phyloP scores from a whole-genome alignment of 2,888 invertebrate genomes.

The Drosophila flavopinicola region DNA sequence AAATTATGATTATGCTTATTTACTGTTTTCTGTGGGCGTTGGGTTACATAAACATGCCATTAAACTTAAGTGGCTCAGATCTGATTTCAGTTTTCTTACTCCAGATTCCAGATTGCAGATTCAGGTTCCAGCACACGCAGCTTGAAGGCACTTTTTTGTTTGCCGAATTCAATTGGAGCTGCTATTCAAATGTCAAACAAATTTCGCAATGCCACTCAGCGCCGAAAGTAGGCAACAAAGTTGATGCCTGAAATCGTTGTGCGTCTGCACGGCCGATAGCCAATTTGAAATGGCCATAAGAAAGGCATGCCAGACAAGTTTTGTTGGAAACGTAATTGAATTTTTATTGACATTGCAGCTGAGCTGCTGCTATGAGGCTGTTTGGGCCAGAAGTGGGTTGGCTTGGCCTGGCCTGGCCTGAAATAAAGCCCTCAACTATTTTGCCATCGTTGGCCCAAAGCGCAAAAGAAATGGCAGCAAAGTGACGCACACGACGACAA shows the following conservation, averaged over 20 bases:
- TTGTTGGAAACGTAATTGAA: constrained; percentile 67
- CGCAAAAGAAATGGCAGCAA: constrained; percentile 22
- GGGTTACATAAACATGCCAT: constrained; percentile 73
- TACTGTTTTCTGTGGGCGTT: constrained; percentile 44
- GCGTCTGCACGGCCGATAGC: constrained; percentile 48
- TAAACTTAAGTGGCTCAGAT: constrained; percentile 68
- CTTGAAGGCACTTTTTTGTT: constrained; percentile 43
- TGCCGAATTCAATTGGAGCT: constrained; percentile 56
- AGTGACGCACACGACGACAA: constrained; percentile 22
- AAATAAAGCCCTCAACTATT: constrained; percentile 58
- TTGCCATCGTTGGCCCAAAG: constrained; percentile 36
- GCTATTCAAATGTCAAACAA: constrained; percentile 72
- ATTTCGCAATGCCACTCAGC: constrained; percentile 59
- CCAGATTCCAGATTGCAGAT: constrained; percentile 1
- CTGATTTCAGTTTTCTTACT: constrained; percentile 38
- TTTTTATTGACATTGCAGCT: constrained; percentile 76
- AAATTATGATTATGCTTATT: constrained; percentile 74
- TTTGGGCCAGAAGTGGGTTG: not conserved
- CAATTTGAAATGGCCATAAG: constrained; percentile 71
- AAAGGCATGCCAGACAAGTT: constrained; percentile 61
- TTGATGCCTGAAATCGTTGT: constrained; percentile 58
- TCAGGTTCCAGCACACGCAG: constrained; percentile 19
- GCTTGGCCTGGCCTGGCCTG: constrained; percentile 3
- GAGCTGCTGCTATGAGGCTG: constrained; percentile 20
- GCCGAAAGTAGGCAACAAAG: constrained; percentile 55